Evolutionary conservation across 2,888 invertebrate species (phyloP).

Genomic region (Phytoseiulus persimilis): DNA sequence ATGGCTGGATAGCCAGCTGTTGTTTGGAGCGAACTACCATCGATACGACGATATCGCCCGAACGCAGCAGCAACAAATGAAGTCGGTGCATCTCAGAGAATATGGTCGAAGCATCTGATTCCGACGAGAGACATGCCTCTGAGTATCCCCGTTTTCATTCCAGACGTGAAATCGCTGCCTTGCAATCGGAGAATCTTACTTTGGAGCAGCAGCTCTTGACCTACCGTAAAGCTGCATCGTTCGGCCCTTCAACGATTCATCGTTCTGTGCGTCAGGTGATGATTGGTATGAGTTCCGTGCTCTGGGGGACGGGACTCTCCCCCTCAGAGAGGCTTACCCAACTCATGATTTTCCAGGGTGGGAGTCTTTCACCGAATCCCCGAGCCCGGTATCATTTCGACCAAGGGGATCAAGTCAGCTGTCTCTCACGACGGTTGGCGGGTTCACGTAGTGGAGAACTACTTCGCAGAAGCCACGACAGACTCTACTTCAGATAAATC

Average conservation of each 20-base stretch:
- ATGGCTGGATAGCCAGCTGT: constrained; percentile 70
- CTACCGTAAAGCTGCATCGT: constrained; percentile 69
- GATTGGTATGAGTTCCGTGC: too few species aligned
- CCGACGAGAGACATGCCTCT: too few species aligned
- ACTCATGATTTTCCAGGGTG: neutral
- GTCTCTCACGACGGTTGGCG: neutral
- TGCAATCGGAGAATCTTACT: constrained; percentile 74
- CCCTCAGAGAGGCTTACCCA: neutral
- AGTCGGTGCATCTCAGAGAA: constrained; percentile 53
- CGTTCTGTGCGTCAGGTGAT: neutral
- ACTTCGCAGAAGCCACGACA: neutral
- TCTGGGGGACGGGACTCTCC: neutral
- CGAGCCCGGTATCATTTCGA: neutral
- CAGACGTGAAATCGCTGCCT: constrained; percentile 66
- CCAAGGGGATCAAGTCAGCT: neutral
- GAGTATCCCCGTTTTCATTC: constrained; percentile 47
- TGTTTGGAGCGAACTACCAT: constrained; percentile 72
- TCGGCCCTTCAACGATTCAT: constrained; percentile 48
- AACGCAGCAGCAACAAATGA: constrained; percentile 73
- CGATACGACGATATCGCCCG: constrained; percentile 72
- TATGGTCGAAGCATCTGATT: too few species aligned
- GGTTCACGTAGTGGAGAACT: neutral
- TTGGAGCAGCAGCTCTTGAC: constrained; percentile 71
- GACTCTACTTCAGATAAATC: neutral
- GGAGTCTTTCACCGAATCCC: neutral